Conservation (phyloP, 2,888 invertebrate genomes). For the Lydus trimaculatus region DNA sequence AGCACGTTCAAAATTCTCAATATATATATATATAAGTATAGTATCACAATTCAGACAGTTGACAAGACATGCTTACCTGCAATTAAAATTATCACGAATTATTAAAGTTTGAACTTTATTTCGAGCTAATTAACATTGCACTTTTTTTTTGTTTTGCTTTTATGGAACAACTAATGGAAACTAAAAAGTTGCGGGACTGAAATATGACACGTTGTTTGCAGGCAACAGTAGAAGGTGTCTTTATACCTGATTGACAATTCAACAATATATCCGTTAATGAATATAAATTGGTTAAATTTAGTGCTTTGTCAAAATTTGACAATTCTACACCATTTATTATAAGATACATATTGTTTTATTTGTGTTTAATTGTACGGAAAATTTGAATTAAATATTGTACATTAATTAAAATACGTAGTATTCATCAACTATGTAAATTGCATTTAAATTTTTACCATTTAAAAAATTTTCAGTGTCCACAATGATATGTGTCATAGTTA, state of each 20-base stretch:
- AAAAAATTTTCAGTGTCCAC: slow-evolving; percentile 61
- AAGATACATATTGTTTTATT: slow-evolving; percentile 51
- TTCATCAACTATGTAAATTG: slow-evolving; percentile 62
- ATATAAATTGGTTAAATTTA: too few relatives aligned
- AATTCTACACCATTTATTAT: slow-evolving; percentile 44
- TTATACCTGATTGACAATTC: too few relatives aligned
- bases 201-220: not conserved
- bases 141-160: not conserved
- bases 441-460: slow-evolving; percentile 60
- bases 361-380: slow-evolving; percentile 61
- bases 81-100: slow-evolving; percentile 42
- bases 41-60: slow-evolving; percentile 38
- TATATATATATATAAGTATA: slow-evolving; percentile 36
- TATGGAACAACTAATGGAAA: slow-evolving; percentile 13
- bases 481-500: slow-evolving; percentile 48
- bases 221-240: not conserved
- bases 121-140: slow-evolving; percentile 33
- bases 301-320: too few relatives aligned
- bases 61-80: slow-evolving; percentile 41
- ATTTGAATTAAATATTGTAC: slow-evolving; percentile 62
- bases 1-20: slow-evolving; percentile 38
- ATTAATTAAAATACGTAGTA: slow-evolving; percentile 62
- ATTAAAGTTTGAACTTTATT: slow-evolving; percentile 38
- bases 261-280: not conserved
- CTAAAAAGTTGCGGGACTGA: not conserved